Conservation (phyloP, 2,888 invertebrate species). For the Neria commutata region DNA sequence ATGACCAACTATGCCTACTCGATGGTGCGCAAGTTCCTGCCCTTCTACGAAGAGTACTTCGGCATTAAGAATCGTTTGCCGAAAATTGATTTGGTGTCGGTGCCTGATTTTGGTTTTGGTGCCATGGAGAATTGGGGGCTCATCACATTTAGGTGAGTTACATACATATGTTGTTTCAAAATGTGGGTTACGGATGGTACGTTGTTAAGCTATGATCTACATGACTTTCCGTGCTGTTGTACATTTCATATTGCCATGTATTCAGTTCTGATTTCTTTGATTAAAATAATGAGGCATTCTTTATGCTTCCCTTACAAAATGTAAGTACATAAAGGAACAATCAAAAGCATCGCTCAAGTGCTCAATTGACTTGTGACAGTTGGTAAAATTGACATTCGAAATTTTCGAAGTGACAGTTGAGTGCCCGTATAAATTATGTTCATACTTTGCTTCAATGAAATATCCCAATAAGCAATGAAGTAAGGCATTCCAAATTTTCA, state of each 20-base stretch:
- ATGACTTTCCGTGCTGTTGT: not conserved
- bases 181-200: not conserved
- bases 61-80: slow-evolving; percentile 68
- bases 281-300: not conserved
- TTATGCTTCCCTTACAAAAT: too few relatives aligned
- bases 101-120: slow-evolving; percentile 74
- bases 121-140: slow-evolving; percentile 78
- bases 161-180: not conserved
- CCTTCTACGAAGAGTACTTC: slow-evolving; percentile 71
- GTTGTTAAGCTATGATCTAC: not conserved
- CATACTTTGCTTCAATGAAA: too few relatives aligned
- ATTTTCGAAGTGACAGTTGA: not conserved
- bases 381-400: too few relatives aligned
- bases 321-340: too few relatives aligned
- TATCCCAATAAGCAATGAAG: too few relatives aligned
- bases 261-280: not conserved
- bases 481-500: too few relatives aligned
- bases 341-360: not conserved
- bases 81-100: slow-evolving; percentile 74
- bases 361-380: not conserved
- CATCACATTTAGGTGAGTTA: slow-evolving; percentile 65
- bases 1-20: slow-evolving; percentile 65
- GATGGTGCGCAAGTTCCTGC: slow-evolving; percentile 67
- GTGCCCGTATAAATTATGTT: too few relatives aligned
- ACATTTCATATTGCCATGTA: not conserved